phyloP scores from a whole-genome alignment of 2,888 invertebrate species.

The Lepidonotus clava region DNA sequence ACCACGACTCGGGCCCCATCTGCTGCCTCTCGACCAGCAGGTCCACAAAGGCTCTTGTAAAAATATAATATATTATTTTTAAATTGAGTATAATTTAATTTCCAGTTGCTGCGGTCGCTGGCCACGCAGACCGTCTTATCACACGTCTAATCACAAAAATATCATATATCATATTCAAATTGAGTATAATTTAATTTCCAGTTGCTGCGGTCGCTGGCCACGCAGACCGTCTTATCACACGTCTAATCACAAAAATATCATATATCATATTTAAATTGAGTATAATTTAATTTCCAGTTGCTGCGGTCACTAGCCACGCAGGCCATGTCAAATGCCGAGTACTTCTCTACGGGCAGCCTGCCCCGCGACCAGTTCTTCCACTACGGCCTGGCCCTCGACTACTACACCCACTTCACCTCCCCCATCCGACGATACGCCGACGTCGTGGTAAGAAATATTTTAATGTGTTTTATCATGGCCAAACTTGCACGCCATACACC shows the following conservation, averaged over 20 bases:
- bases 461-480: too few species aligned
- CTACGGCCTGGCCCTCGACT: slow-evolving; percentile 96
- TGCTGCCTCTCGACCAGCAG: slow-evolving; percentile 84
- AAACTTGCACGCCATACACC: too few species aligned
- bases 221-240: slow-evolving; percentile 80
- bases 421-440: slow-evolving; percentile 90
- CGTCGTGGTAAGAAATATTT: slow-evolving; percentile 74
- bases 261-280: too few species aligned
- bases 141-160: too few species aligned
- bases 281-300: slow-evolving; percentile 66
- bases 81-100: background rate
- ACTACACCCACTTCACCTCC: slow-evolving; percentile 99
- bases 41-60: slow-evolving; percentile 88
- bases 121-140: slow-evolving; percentile 80
- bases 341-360: slow-evolving; percentile 95
- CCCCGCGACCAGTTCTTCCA: slow-evolving; percentile 92
- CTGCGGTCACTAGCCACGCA: slow-evolving; percentile 77
- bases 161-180: too few species aligned
- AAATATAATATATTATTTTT: too few species aligned
- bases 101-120: slow-evolving; percentile 74
- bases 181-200: slow-evolving; percentile 61
- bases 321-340: slow-evolving; percentile 88
- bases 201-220: slow-evolving; percentile 76
- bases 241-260: too few species aligned
- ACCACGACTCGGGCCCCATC: slow-evolving; percentile 77